A percentile compares a stretch with the other conserved stretches of the same genome.
Conservation (phyloP, 2,888 invertebrate species). For the Andrena hattorfiana region DNA sequence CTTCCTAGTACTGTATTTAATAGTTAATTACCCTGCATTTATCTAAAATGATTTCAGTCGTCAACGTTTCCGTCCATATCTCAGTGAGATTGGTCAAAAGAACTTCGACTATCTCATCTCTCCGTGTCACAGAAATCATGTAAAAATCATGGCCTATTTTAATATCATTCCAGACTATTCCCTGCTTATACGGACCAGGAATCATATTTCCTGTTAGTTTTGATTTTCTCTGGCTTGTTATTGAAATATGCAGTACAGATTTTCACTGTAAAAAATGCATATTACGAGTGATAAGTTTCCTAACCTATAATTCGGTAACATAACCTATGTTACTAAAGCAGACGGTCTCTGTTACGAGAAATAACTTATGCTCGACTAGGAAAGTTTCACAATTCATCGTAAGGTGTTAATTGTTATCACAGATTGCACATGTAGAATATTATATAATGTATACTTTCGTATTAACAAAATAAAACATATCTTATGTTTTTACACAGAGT, state of each 20-base stretch:
- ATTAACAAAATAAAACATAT: conserved; percentile 3
- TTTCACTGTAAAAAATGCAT: conserved; percentile 1
- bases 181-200: conserved; percentile 25
- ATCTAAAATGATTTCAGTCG: conserved; percentile 61
- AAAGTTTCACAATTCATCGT: not conserved
- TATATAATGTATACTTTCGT: not conserved
- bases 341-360: not conserved
- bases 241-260: conserved; percentile 3
- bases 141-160: conserved; percentile 59
- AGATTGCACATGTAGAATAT: not conserved
- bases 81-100: conserved; percentile 70
- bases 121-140: conserved; percentile 56
- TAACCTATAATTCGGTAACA: conserved; percentile 17
- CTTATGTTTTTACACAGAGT: not conserved
- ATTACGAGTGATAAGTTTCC: not conserved
- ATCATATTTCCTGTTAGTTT: conserved; percentile 12
- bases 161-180: conserved; percentile 58
- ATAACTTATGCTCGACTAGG: not conserved
- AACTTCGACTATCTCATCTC: conserved; percentile 54
- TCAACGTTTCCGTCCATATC: conserved; percentile 71
- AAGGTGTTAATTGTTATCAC: not conserved
- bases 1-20: not conserved
- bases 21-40: conserved; percentile 73
- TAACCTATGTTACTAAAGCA: conserved; percentile 12
- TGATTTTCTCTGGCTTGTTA: not conserved